These are phyloP conservation scores for Oreonectes daqikongensis DNA, from an alignment of 2,797 vertebrate species.

Conservation along the genomic window DNA sequence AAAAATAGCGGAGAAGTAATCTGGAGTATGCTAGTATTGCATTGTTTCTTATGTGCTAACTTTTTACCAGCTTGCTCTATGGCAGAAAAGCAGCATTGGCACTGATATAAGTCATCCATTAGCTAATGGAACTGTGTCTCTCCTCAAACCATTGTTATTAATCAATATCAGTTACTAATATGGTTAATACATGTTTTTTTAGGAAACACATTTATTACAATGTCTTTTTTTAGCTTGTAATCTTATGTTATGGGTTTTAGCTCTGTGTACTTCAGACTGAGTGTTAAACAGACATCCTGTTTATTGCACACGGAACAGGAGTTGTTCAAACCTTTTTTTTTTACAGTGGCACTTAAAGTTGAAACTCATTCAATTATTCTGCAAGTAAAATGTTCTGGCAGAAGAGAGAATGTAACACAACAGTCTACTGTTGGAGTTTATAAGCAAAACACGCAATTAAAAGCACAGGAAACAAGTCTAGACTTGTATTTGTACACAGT, in stretches of 20 bases:
- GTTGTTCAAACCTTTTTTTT: neutral
- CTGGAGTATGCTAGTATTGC: neutral
- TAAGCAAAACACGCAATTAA: neutral
- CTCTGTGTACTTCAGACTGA: too few species aligned
- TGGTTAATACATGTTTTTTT: neutral
- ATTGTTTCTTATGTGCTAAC: neutral
- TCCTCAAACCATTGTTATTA: neutral
- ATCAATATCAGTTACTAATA: neutral
- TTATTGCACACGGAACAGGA: neutral
- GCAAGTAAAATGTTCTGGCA: neutral
- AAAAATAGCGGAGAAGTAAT: too few species aligned
- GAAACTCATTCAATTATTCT: neutral
- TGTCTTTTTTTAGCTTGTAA: neutral
- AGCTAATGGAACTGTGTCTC: constrained; percentile 27
- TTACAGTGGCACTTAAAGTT: neutral
- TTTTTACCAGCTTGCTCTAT: constrained; percentile 4
- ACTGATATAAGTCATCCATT: constrained; percentile 20
- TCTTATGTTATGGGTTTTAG: neutral
- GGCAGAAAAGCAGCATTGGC: constrained; percentile 26
- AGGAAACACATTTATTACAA: neutral
- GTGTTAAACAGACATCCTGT: neutral
- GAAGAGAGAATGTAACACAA: neutral
- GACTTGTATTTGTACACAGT: neutral
- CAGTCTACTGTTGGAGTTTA: neutral
- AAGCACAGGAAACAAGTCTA: constrained; percentile 4